Evolutionary conservation across 2,797 vertebrate genomes (phyloP), one percentile per base, ranked within the genome.

Genomic region (Gymnothorax javanicus): DNA sequence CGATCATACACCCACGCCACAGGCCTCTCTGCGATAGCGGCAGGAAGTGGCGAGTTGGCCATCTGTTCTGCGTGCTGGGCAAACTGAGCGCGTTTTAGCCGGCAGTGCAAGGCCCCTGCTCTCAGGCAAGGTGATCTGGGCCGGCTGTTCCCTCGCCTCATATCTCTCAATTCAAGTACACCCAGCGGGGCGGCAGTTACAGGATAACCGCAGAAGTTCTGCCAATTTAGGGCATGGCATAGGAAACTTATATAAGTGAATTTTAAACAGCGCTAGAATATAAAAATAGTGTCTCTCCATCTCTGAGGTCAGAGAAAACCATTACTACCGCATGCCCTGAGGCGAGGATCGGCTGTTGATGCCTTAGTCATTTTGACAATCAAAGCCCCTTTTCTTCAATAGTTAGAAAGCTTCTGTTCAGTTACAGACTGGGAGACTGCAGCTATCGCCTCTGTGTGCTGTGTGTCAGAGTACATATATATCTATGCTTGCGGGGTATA

Each of bases 41-140:
- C 90, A 92, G 89, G 91, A 92, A 90, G 91, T 90, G 88, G 89
- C 88, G 90, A 91, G 92, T 89, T 92, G 87, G 91, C 94, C 94
- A 95, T 95, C 94, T 95, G 95, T 87, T 93, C 86, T 85, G 90
- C 90, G 84, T 88, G 88, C 91, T 92, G 91, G 91, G 92, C 91
- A 89, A 43, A 71, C 23, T 17, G 86, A 87, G 83, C 87, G 86
- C 86, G 69, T 20, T 43, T 43, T 43, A 43, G 87, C 90, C 90
- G 92, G 92, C 91, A 88, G 88, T 86, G 73, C 83, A 89, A 85
- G 89, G 87, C 54, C 88, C 89, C 89, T 89, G 91, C 87, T 88
- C 89, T 86, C 89, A 33, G 86, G 54, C 75, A 15, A 17, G 75
- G 9, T n/a, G 75, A 23, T 2, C 43, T 6, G 43, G 43, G 75